phyloP scores from a whole-genome alignment of 2,113 vertebrate genomes.

The Halcyon senegalensis region DNA sequence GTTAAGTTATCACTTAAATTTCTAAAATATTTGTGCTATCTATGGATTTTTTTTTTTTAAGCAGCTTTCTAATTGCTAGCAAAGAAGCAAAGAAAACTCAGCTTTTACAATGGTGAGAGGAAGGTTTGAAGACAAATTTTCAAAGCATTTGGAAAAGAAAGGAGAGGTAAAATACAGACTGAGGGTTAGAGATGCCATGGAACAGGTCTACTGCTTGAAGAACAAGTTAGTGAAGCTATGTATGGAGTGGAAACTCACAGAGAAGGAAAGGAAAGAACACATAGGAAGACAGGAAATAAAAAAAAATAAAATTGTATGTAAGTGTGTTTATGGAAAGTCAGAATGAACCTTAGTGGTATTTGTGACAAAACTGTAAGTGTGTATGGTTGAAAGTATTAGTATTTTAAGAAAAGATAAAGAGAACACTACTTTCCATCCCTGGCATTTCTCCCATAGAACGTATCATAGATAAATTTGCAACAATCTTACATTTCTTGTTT shows the following conservation, averaged over 20 bases:
- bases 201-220: not conserved
- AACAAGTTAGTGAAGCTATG: not conserved
- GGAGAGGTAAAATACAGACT: not conserved
- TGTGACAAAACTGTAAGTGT: not conserved
- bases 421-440: not conserved
- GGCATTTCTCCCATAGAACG: not conserved
- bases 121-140: not conserved
- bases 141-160: not conserved
- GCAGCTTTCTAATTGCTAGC: not conserved
- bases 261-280: not conserved
- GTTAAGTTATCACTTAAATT: not conserved
- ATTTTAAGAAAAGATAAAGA: not conserved
- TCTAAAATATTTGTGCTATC: not conserved
- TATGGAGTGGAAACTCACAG: not conserved
- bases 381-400: not conserved
- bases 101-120: not conserved
- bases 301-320: rapidly evolving
- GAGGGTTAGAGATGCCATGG: not conserved
- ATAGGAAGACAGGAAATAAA: not conserved
- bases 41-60: not conserved
- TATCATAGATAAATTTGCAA: not conserved
- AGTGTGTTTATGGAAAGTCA: not conserved
- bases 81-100: not conserved
- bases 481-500: not conserved
- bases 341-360: rapidly evolving